These are phyloP conservation scores for Wasmannia auropunctata DNA, from an alignment of 1,140 invertebrate species.

Conservation along the genomic window DNA sequence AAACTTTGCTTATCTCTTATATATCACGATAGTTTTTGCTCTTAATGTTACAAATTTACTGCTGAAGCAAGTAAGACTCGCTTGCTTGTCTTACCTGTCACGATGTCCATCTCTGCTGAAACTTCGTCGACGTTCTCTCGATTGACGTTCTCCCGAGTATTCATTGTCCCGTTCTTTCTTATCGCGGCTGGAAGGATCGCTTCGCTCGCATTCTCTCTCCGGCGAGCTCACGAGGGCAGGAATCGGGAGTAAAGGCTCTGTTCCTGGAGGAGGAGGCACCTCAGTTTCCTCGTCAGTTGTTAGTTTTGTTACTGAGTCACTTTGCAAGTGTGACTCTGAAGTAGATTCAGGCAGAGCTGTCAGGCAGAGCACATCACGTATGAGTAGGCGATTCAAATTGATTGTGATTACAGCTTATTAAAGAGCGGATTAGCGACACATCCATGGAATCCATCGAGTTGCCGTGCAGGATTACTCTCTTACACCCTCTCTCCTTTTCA, in stretches of 20 bases:
- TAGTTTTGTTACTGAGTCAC: conserved; percentile 75
- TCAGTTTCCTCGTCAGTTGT: conserved; percentile 80
- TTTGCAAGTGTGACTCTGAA: conserved; percentile 74
- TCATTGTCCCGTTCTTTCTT: conserved; percentile 79
- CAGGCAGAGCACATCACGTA: conserved; percentile 59
- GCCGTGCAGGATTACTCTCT: not conserved
- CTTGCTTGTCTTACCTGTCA: conserved; percentile 76
- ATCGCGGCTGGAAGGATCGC: conserved; percentile 67
- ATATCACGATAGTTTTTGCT: not conserved
- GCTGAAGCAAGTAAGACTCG: too few relatives aligned
- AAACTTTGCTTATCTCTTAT: not conserved
- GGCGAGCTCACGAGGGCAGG: conserved; percentile 75
- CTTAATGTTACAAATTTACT: too few relatives aligned
- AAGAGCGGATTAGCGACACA: not conserved
- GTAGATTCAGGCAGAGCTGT: conserved; percentile 75
- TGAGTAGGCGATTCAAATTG: not conserved
- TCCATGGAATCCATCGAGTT: not conserved
- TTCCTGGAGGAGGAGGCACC: conserved; percentile 83
- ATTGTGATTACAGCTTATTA: not conserved
- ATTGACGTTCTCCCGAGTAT: conserved; percentile 77
- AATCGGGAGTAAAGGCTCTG: conserved; percentile 83
- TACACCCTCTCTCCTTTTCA: not conserved
- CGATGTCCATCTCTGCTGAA: conserved; percentile 83
- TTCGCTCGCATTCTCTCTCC: conserved; percentile 73
- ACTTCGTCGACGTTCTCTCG: conserved; percentile 80